phyloP scores from a whole-genome alignment of 2,888 invertebrate species.

The Blomia tropicalis region DNA sequence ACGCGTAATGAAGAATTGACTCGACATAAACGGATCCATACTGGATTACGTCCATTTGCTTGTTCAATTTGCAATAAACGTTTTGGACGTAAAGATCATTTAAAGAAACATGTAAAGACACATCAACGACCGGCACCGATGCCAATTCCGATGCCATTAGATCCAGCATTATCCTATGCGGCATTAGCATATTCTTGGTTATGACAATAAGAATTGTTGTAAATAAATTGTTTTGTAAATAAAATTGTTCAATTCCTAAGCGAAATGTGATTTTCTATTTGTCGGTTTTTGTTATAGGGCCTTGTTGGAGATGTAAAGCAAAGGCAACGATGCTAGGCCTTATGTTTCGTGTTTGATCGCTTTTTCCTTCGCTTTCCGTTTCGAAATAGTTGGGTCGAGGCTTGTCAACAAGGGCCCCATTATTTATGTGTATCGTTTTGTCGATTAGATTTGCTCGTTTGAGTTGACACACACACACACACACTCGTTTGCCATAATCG shows the following conservation, averaged over 20 bases:
- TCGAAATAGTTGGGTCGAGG: too few relatives aligned
- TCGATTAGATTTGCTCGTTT: constrained; percentile 7
- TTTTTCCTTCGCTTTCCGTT: too few relatives aligned
- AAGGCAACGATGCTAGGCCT: too few relatives aligned
- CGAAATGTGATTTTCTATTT: too few relatives aligned
- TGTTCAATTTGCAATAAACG: constrained; percentile 75
- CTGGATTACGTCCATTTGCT: constrained; percentile 65
- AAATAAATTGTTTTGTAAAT: background rate
- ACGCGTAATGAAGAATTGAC: constrained; percentile 80
- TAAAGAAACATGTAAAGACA: constrained; percentile 80
- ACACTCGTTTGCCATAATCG: constrained; percentile 6
- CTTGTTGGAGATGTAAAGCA: too few relatives aligned
- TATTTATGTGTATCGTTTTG: background rate
- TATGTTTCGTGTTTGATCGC: too few relatives aligned
- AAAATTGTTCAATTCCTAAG: background rate
- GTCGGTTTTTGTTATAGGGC: too few relatives aligned
- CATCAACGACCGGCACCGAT: constrained; percentile 40
- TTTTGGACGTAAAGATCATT: constrained; percentile 80
- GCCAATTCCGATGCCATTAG: constrained; percentile 12
- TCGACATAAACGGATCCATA: constrained; percentile 71
- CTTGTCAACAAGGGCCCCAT: too few relatives aligned
- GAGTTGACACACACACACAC: too few relatives aligned
- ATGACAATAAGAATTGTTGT: too few relatives aligned
- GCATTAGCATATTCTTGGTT: constrained; percentile 5
- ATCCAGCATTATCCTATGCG: background rate